Evolutionary conservation across 2,797 vertebrate species (phyloP).

Genomic region (Antrozous pallidus): DNA sequence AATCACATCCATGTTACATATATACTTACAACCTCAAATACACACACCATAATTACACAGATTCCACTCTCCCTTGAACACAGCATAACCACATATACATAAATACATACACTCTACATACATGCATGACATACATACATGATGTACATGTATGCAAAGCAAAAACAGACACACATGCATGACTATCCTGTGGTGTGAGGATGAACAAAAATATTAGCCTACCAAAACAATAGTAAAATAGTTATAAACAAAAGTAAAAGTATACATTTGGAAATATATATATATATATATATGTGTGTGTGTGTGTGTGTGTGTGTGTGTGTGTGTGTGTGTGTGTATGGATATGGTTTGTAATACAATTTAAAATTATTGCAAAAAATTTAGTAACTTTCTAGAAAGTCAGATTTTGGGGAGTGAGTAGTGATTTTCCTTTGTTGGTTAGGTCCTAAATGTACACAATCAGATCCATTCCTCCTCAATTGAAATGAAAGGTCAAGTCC

Average conservation of each 20-base stretch:
- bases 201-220: not conserved
- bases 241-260: not conserved
- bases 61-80: not conserved
- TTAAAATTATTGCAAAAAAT: not conserved
- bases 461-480: not conserved
- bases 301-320: no score
- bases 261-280: not conserved
- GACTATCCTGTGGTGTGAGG: not conserved
- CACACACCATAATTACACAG: not conserved
- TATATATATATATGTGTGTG: no score
- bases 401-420: not conserved
- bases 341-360: constrained; percentile 14
- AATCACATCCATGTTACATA: not conserved
- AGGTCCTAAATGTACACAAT: not conserved
- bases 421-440: not conserved
- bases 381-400: not conserved
- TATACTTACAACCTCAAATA: not conserved
- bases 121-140: not conserved
- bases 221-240: not conserved
- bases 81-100: not conserved
- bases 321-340: no score
- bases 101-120: not conserved
- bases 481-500: not conserved
- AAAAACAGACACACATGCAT: not conserved
- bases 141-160: not conserved